These are phyloP conservation scores for Paracentrotus lividus DNA, from an alignment of 53 echinoderm and acorn worm species.

Conservation along the genomic window DNA sequence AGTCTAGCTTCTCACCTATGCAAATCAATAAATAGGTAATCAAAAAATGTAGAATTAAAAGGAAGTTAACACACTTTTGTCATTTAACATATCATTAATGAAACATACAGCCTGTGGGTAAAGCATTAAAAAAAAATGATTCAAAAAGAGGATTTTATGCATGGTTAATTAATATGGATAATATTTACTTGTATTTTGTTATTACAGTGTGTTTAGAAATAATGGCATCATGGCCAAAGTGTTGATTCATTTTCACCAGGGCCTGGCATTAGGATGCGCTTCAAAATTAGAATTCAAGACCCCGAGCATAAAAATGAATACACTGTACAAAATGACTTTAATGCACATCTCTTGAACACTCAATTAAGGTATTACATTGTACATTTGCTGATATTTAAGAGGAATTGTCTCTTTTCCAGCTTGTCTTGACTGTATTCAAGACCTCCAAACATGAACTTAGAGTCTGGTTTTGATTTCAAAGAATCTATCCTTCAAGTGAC, in stretches of 20 bases:
- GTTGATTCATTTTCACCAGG: too few relatives aligned
- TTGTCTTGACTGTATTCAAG: not conserved
- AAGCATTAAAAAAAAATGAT: too few relatives aligned
- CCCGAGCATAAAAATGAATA: not conserved
- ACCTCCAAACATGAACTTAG: not conserved
- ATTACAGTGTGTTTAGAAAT: too few relatives aligned
- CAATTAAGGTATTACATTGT: not conserved
- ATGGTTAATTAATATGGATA: too few relatives aligned
- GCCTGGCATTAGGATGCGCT: too few relatives aligned
- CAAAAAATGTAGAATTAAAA: not conserved
- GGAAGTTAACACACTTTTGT: not conserved
- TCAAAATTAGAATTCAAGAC: too few relatives aligned
- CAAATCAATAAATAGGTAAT: not conserved
- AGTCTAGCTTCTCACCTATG: constrained; percentile 93
- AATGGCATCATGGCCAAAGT: too few relatives aligned
- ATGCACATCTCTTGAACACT: not conserved
- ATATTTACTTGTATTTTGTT: too few relatives aligned
- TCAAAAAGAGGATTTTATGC: too few relatives aligned
- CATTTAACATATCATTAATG: not conserved
- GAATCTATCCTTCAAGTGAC: not conserved
- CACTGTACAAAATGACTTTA: not conserved
- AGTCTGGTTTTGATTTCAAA: not conserved
- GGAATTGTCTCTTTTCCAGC: not conserved
- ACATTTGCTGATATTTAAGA: not conserved
- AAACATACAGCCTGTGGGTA: too few relatives aligned